These are phyloP conservation scores for Limanda limanda DNA, from an alignment of 2,113 vertebrate species.

Conservation along the genomic window DNA sequence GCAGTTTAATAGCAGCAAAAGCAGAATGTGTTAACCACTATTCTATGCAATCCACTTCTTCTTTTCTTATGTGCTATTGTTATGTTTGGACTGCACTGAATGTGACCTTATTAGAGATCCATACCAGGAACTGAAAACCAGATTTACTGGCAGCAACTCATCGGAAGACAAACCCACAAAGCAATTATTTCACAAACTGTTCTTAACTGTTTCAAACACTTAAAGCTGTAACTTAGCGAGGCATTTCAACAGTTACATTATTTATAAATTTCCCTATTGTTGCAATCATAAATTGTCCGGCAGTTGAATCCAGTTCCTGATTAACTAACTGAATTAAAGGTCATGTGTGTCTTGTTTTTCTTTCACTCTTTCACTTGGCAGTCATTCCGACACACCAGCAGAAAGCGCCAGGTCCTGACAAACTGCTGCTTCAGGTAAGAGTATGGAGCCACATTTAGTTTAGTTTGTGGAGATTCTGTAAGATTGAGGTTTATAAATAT, in stretches of 20 bases:
- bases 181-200: background rate
- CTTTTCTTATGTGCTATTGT: background rate
- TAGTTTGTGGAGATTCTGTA: background rate
- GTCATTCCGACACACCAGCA: background rate
- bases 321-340: conserved; percentile 54
- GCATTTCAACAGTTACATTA: background rate
- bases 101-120: background rate
- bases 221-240: background rate
- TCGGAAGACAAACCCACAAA: background rate
- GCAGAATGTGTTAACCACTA: background rate
- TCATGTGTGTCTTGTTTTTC: conserved; percentile 47
- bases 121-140: background rate
- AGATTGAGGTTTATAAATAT: background rate
- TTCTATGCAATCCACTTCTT: background rate
- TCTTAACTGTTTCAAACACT: background rate
- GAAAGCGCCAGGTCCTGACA: background rate
- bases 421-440: conserved; percentile 52
- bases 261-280: background rate
- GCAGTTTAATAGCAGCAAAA: background rate
- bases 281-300: background rate
- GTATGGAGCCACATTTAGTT: no score
- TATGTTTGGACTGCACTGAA: background rate
- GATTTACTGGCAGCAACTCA: background rate
- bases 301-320: conserved; percentile 44
- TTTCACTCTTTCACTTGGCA: conserved; percentile 36